These are phyloP conservation scores for Chymomyza caudatula DNA, from an alignment of 2,888 invertebrate genomes.

Conservation along the genomic window DNA sequence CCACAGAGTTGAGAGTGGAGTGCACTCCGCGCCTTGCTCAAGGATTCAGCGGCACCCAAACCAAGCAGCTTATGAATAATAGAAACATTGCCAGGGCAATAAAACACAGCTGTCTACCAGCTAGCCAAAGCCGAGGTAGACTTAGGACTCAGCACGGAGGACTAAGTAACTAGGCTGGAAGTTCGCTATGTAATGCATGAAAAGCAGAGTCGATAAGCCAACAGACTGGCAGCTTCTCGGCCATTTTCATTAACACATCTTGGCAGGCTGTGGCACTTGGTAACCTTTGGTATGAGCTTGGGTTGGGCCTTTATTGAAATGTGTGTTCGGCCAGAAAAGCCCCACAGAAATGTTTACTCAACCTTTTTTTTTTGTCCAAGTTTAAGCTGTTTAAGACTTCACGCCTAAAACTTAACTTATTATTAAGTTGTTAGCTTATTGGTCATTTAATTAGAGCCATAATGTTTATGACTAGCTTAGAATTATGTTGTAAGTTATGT, in stretches of 20 bases:
- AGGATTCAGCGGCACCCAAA: not conserved
- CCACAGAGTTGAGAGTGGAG: not conserved
- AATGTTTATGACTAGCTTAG: not conserved
- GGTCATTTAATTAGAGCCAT: not conserved
- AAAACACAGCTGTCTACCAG: constrained; percentile 13
- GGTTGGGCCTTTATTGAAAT: constrained; percentile 43
- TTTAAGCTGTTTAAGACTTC: not conserved
- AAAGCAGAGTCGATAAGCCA: not conserved
- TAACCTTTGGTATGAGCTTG: constrained; percentile 8
- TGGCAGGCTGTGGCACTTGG: constrained; percentile 5
- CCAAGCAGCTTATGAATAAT: constrained; percentile 4
- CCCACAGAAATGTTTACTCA: not conserved
- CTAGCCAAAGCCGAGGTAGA: not conserved
- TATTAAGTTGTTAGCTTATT: not conserved
- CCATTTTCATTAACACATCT: constrained; percentile 24
- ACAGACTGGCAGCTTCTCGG: not conserved
- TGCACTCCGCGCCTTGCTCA: not conserved
- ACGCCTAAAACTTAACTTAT: not conserved
- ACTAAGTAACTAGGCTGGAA: not conserved
- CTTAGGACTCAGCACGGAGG: not conserved
- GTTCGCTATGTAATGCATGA: not conserved
- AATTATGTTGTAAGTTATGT: constrained; percentile 26
- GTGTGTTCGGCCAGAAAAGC: constrained; percentile 28
- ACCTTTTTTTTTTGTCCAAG: not conserved
- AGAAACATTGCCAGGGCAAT: constrained; percentile 10